phyloP scores from a whole-genome alignment of 2,113 vertebrate species.

The Carassius auratus region DNA sequence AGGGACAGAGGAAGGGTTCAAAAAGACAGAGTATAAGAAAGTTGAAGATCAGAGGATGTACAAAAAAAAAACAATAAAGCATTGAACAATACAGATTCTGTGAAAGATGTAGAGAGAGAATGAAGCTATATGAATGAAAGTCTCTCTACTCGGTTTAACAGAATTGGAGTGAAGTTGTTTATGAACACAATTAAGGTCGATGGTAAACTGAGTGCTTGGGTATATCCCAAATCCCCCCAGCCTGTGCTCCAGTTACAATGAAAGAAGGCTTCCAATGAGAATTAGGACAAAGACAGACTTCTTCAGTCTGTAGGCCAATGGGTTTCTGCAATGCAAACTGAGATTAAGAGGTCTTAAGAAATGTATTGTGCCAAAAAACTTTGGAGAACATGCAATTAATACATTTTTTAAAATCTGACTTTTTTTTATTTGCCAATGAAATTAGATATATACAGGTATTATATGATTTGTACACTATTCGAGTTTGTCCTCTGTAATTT shows the following conservation, averaged over 20 bases:
- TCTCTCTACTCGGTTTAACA: conserved; percentile 2
- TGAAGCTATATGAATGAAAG: not conserved
- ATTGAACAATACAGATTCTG: not conserved
- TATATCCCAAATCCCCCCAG: not conserved
- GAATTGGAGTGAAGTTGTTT: conserved; percentile 7
- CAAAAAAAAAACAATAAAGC: conserved; percentile 6
- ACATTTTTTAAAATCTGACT: not conserved
- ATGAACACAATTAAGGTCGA: not conserved
- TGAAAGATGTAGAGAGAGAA: conserved; percentile 1
- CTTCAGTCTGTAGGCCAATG: not conserved
- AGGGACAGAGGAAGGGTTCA: not conserved
- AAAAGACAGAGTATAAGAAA: conserved; percentile 13
- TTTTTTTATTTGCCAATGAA: not conserved
- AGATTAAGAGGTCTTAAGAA: not conserved
- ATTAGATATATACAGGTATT: not conserved
- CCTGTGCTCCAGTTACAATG: conserved; percentile 27
- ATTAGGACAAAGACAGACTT: not conserved
- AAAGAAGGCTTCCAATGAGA: conserved; percentile 12
- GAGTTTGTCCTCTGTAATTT: not conserved
- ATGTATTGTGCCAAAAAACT: not conserved
- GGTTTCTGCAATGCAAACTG: not conserved
- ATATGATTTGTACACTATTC: not conserved
- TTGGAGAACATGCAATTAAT: not conserved
- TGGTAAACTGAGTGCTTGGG: conserved; percentile 13
- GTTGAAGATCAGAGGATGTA: not conserved